Base-by-base conservation (phyloP, 2,113 vertebrate genomes). In the Istiophorus platypterus region DNA sequence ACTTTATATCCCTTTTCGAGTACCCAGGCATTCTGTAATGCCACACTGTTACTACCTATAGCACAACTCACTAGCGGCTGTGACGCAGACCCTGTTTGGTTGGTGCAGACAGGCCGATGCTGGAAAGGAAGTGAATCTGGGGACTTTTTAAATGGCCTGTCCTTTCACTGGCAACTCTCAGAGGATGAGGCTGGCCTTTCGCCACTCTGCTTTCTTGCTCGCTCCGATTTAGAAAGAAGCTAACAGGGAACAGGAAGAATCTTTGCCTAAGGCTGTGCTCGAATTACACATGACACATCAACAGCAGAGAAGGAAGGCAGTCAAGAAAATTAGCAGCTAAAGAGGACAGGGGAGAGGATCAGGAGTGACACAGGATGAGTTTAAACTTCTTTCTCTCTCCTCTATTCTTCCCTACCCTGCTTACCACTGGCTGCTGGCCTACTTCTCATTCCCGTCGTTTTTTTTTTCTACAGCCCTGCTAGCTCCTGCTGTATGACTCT, bases 251-350 rank as follows among this genome's bases (percentile, higher is more conserved):
- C 52, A 77, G 61, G 70, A 63, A 41, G 64, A 84, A 72, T 83
- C 88, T 54, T 49, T 47, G 88, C 90, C 89, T 58, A 0, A 68
- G 85, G 87, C 90, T 83, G 51, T 54, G 64, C 78, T 79, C 80
- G 88, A 91, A 92, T 93, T 88, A 89, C 89, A 89, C 89, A 84
- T 87, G 88, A 87, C 91, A 85, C 45, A 29, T 83, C 87, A 81
- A 76, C 78, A 41, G 71, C 81, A 42, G 54, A 77, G 76, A 81
- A 39, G 74, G 63, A 82, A 78, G 74, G 75, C 81, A 89, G 90
- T 91, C 81, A 84, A 52, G 85, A 80, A 87, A 91, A 90, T 93
- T 88, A 91, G 80, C 58, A 18, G 68, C 79, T 86, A 78, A 85
- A 90, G 90, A 84, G 78, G 75, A 86, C 88, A 81, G 87, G 51